phyloP scores from a whole-genome alignment of 2,113 vertebrate genomes.

The Piprites chloris region DNA sequence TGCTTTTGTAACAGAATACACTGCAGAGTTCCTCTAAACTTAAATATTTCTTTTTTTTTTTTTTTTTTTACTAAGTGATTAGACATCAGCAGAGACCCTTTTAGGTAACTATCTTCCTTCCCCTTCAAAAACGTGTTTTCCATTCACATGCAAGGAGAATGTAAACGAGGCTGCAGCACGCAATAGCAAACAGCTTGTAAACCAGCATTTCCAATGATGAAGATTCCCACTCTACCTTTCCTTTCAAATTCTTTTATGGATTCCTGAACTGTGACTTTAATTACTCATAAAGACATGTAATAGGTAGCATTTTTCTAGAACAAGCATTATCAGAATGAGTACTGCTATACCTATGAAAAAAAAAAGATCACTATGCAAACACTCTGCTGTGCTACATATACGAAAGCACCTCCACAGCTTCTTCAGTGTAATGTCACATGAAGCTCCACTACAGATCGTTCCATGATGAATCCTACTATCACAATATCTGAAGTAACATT shows the following conservation, averaged over 20 bases:
- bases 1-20: neutral
- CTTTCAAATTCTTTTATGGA: neutral
- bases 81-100: neutral
- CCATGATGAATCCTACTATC: neutral
- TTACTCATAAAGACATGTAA: neutral
- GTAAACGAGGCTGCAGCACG: neutral
- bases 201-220: neutral
- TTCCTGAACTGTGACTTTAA: neutral
- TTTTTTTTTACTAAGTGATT: neutral
- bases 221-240: neutral
- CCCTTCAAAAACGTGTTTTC: neutral
- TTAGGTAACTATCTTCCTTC: neutral
- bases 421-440: neutral
- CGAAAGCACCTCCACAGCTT: neutral
- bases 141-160: neutral
- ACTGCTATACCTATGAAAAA: neutral
- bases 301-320: neutral
- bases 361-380: neutral
- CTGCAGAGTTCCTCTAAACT: neutral
- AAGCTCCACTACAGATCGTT: neutral
- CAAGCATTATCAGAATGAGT: neutral
- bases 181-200: neutral
- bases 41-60: neutral
- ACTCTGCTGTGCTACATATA: neutral
- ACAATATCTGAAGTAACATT: neutral